A percentile compares a stretch with the other conserved stretches of the same genome.
Evolutionary conservation across 2,888 invertebrate genomes (phyloP).

Genomic region (Stramonita haemastoma): DNA sequence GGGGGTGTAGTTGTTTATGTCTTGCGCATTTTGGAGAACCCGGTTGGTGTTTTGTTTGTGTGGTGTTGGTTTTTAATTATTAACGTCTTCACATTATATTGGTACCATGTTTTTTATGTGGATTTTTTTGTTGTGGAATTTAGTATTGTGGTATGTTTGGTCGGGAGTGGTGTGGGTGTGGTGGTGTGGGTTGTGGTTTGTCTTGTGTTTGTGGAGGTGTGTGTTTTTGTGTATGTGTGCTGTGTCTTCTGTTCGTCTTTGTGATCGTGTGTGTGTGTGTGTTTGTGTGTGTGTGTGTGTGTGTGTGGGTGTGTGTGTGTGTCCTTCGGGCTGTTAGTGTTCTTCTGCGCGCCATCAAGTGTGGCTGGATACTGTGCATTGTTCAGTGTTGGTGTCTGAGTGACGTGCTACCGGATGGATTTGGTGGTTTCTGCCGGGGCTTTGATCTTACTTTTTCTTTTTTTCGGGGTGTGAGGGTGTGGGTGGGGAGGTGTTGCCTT

Average conservation of each 20-base stretch:
- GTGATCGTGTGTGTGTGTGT: neutral
- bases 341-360: neutral
- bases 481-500: too few relatives aligned
- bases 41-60: neutral
- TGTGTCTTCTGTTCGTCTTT: neutral
- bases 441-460: too few relatives aligned
- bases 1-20: neutral
- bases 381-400: neutral
- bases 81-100: too few relatives aligned
- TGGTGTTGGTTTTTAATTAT: too few relatives aligned
- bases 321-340: neutral
- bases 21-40: neutral
- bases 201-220: neutral
- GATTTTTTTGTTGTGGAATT: too few relatives aligned
- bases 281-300: neutral
- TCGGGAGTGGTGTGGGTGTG: neutral
- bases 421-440: neutral
- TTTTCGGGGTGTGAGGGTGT: too few relatives aligned
- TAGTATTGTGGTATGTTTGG: too few relatives aligned
- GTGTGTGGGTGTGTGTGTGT: neutral
- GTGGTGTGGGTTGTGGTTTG: neutral
- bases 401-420: neutral
- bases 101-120: too few relatives aligned
- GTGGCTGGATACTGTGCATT: neutral
- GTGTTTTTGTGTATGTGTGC: neutral